phyloP scores from a whole-genome alignment of 2,797 vertebrate species.

The Crocidura indochinensis region DNA sequence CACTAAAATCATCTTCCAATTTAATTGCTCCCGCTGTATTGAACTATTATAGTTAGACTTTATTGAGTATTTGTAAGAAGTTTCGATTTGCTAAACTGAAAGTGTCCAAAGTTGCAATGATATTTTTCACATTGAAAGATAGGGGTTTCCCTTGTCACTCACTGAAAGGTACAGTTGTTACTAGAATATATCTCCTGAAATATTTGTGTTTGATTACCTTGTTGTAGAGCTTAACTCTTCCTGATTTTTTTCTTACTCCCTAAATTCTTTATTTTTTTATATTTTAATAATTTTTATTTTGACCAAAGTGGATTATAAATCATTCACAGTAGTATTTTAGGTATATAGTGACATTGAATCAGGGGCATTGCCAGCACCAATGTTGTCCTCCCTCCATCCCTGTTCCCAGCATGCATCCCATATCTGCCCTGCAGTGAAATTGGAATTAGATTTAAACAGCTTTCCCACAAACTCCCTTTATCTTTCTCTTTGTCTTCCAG shows the following conservation, averaged over 20 bases:
- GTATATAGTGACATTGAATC: too few relatives aligned
- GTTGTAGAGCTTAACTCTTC: conserved; percentile 45
- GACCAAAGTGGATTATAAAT: too few relatives aligned
- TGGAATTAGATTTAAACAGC: conserved; percentile 7
- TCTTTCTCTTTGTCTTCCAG: conserved; percentile 68
- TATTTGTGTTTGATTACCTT: conserved; percentile 29
- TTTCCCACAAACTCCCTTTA: conserved; percentile 74
- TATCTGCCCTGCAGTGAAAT: not conserved
- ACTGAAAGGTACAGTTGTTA: conserved; percentile 51
- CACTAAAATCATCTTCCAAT: not conserved
- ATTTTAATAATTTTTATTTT: too few relatives aligned
- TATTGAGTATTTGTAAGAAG: conserved; percentile 23
- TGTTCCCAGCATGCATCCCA: too few relatives aligned
- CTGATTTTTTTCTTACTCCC: conserved; percentile 46
- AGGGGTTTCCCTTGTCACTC: conserved; percentile 33
- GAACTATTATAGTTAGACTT: conserved; percentile 8
- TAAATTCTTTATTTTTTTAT: not conserved
- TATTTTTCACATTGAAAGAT: conserved; percentile 44
- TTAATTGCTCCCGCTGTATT: conserved; percentile 15
- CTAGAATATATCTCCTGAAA: conserved; percentile 21
- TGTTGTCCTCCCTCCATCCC: too few relatives aligned
- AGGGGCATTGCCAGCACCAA: too few relatives aligned
- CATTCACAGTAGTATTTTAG: too few relatives aligned
- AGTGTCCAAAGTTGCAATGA: not conserved
- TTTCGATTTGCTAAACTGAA: conserved; percentile 43